A percentile compares a stretch with the other conserved stretches of the same genome.
These are phyloP conservation scores for Cosmia trapezina DNA, from an alignment of 2,888 invertebrate genomes.

Conservation along the genomic window DNA sequence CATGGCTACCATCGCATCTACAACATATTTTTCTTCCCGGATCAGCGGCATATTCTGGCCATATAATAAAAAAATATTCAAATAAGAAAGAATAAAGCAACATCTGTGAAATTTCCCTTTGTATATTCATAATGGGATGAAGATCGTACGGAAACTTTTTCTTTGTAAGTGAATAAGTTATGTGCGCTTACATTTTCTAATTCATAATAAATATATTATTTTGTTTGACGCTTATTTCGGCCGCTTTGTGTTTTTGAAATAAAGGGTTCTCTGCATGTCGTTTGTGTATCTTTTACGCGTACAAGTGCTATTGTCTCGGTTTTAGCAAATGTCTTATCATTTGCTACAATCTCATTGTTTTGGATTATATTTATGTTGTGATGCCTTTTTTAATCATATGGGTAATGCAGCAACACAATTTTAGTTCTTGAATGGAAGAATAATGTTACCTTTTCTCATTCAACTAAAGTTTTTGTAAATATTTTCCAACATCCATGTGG, in stretches of 20 bases:
- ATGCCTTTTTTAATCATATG: neutral
- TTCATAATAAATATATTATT: conserved; percentile 45
- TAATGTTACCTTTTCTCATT: no score
- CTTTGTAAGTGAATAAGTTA: conserved; percentile 54
- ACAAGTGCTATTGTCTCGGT: conserved; percentile 11
- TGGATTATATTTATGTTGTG: conserved; percentile 6
- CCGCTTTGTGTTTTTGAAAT: conserved; percentile 23
- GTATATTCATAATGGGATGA: conserved; percentile 53
- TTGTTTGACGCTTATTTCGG: conserved; percentile 31
- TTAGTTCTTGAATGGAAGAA: no score
- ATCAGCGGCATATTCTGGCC: conserved; percentile 33
- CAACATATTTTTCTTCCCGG: conserved; percentile 31
- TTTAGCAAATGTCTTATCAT: conserved; percentile 15
- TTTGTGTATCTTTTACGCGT: conserved; percentile 4
- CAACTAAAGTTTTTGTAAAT: no score
- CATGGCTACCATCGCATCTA: neutral
- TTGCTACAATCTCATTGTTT: conserved; percentile 23
- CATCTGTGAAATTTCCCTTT: conserved; percentile 58
- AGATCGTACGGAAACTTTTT: conserved; percentile 48
- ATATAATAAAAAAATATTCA: conserved; percentile 53
- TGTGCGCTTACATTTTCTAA: conserved; percentile 50
- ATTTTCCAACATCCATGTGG: no score
- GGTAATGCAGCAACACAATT: no score
- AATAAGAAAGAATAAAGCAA: conserved; percentile 48
- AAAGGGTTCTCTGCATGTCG: conserved; percentile 27